Evolutionary conservation across 2,113 vertebrate species (phyloP).

Genomic region (Sturnira hondurensis): DNA sequence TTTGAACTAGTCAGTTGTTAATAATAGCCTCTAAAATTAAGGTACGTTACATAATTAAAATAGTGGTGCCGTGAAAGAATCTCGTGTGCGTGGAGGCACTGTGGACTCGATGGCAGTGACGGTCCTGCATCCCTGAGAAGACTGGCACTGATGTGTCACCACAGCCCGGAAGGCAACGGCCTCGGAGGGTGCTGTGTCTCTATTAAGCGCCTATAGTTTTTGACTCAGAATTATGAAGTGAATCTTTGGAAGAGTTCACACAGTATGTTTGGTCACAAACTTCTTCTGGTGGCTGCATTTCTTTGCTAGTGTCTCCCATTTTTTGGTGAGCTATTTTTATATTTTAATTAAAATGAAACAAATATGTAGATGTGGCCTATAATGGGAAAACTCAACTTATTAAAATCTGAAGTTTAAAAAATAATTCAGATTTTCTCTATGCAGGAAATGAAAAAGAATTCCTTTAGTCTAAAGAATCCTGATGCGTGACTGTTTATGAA

Average conservation of each 20-base stretch:
- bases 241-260: fast-evolving
- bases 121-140: neutral
- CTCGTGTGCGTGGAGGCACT: neutral
- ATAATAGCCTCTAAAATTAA: neutral
- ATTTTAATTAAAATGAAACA: neutral
- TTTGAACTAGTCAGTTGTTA: neutral
- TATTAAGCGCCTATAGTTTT: neutral
- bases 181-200: fast-evolving
- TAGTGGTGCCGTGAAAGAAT: fast-evolving
- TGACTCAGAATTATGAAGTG: neutral
- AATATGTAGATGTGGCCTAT: fast-evolving
- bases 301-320: neutral
- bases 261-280: fast-evolving
- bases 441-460: neutral
- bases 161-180: fast-evolving
- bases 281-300: neutral
- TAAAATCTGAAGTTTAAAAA: neutral
- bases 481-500: neutral
- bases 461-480: neutral
- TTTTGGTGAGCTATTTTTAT: neutral
- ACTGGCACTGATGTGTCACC: fast-evolving
- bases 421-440: no score
- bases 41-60: neutral
- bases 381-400: neutral
- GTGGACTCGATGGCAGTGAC: neutral